These are phyloP conservation scores for Atrina japonica DNA, from an alignment of 2,888 invertebrate species.

Conservation along the genomic window DNA sequence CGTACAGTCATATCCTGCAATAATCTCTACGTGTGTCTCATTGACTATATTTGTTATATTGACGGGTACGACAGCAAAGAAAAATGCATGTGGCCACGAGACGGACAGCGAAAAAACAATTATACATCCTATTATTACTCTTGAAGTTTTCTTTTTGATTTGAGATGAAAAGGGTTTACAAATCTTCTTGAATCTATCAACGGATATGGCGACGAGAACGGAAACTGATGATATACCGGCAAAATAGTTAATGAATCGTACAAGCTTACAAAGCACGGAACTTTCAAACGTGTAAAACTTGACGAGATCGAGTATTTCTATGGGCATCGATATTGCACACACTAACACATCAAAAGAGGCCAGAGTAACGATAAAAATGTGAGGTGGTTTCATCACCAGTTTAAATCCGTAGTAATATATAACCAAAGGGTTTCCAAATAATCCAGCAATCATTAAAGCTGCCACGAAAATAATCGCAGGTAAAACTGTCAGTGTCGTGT, in stretches of 20 bases:
- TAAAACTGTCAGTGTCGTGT: no score
- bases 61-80: conserved; percentile 60
- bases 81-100: conserved; percentile 58
- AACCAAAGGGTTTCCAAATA: no score
- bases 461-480: no score
- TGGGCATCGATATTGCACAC: no score
- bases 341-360: no score
- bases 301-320: conserved; percentile 63
- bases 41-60: conserved; percentile 31
- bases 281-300: conserved; percentile 60
- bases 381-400: no score
- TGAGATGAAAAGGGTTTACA: conserved; percentile 61
- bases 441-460: no score
- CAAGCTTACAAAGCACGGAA: conserved; percentile 55
- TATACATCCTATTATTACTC: conserved; percentile 38
- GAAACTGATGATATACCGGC: conserved; percentile 58
- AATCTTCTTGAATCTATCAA: conserved; percentile 66
- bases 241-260: conserved; percentile 61
- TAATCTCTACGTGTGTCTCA: conserved; percentile 41
- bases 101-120: conserved; percentile 42
- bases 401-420: no score
- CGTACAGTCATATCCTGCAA: conserved; percentile 64
- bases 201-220: conserved; percentile 62
- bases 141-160: conserved; percentile 53
- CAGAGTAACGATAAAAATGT: no score